Evolutionary conservation across 2,888 invertebrate genomes (phyloP).

Genomic region (Zaprionus bogoriensis): DNA sequence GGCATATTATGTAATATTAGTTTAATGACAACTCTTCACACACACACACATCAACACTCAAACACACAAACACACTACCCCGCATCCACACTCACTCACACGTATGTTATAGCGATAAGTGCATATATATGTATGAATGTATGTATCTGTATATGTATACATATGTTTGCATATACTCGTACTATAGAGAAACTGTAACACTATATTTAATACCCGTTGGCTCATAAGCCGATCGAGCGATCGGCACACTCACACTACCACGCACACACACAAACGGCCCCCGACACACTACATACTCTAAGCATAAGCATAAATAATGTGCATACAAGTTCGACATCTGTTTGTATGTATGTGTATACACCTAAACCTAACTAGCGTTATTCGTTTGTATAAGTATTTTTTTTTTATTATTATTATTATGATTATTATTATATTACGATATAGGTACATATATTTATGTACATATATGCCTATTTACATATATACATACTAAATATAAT

Average conservation of each 20-base stretch:
- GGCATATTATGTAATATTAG: constrained; percentile 58
- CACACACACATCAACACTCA: constrained; percentile 8
- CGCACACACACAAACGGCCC: not conserved
- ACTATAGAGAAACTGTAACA: constrained; percentile 6
- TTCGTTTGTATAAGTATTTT: constrained; percentile 34
- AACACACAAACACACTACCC: constrained; percentile 8
- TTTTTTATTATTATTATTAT: constrained; percentile 36
- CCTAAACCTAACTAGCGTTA: constrained; percentile 45
- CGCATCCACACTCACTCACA: constrained; percentile 14
- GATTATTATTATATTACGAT: constrained; percentile 14
- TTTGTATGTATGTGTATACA: constrained; percentile 42
- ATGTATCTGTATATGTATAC: constrained; percentile 10
- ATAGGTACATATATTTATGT: constrained; percentile 5
- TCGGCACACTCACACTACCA: not conserved
- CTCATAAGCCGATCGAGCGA: not conserved
- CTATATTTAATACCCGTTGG: constrained; percentile 3
- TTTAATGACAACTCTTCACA: constrained; percentile 46
- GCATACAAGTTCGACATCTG: not conserved
- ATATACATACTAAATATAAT: constrained; percentile 14
- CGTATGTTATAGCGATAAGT: constrained; percentile 12
- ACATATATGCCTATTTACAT: constrained; percentile 4
- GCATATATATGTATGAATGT: constrained; percentile 8
- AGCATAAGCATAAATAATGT: constrained; percentile 40
- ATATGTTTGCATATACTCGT: constrained; percentile 8
- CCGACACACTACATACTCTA: constrained; percentile 25